Evolutionary conservation across 2,888 invertebrate genomes (phyloP), one percentile per base, ranked within the genome.

Genomic region (Drosophila quinaria): DNA sequence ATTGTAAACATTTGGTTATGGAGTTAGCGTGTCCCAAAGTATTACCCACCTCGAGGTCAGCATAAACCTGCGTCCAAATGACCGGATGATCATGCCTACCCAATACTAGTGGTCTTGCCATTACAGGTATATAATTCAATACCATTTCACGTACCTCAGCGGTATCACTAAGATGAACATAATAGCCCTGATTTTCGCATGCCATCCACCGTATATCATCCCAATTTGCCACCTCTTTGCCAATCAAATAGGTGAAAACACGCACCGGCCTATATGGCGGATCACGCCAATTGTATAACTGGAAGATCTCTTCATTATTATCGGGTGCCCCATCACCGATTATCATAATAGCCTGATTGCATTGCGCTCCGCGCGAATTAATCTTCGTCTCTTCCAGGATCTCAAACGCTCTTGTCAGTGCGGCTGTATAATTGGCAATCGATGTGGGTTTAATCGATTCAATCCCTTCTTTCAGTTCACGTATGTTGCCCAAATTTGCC

Each of bases 311-410:
- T 91, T 97, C 96, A 93, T 96, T 98, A 91, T 96, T 97, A 90
- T 98, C 97, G 47, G 99, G 98, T 15, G 99, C 98, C 25, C 99
- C 99, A 93, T 99, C 99, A n/a, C 99, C 99, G 82, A 99, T 96
- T 81, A 99, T 93, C 99, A 99, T 99, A 89, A 99, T 99, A 33
- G 98, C 99, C 94, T 98, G 96, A 93, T 97, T 98, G 92, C 97
- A 97, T 80, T 94, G 94, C 44, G 96, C 96, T 46, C 96, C 96
- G 47, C 95, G 94, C 51, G 94, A 94, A 74, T 94, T 94, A 29
- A 93, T 93, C 78, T 95, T 94, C 87, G 95, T 95, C 50, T 94
- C 93, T 92, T 95, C 94, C 68, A 99, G 94, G 44, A 98, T 94
- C 87, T 97, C 96, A 93, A 99, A 99, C 0, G 99, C 99, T 82